Base-by-base conservation (phyloP, 2,888 invertebrate genomes). In the Ornithoptera alexandrae region DNA sequence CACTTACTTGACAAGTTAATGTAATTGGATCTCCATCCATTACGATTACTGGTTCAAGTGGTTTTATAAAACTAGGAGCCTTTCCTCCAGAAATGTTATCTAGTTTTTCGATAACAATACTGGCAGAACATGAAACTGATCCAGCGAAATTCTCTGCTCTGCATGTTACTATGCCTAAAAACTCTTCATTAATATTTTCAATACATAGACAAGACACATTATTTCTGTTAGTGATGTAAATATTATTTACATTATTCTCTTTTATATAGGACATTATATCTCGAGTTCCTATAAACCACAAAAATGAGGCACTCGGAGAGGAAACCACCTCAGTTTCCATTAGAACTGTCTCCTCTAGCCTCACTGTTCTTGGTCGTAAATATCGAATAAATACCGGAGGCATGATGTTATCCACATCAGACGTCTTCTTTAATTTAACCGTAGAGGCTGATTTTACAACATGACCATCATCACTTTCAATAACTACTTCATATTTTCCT, bases 71-170 rank as follows among this genome's bases (percentile, higher is more conserved):
- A 76, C 94, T 93, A 50, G 98, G 98, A 57, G 97, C 73, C 74
- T 83, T 68, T 81, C 93, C 86, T 76, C 75, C 63, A 22, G 63
- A 18, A 72, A 72, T 72, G 89, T 92, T 93, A 68, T 84, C 84
- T 39, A 89, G 93, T 71, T 95, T 94, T 53, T 95, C 82, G 30
- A 95, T 85, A 77, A 96, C 80, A 76, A 94, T 82, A 24, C 95
- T 95, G 3, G 97, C 97, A 0, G 97, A 96, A 76, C 96, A 96
- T n/a, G 97, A 96, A 10, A 97, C 97, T 0, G 97, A 97, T 15
- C 98, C 98, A 64, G 95, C 96, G 65, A 96, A 96, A 85, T 98
- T 98, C 87, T 97, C 97, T 3, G 98, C 98, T 78, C 97, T 94
- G 78, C 98, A 98, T 24, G 97, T 97, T 78, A 97, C 96, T 42